phyloP scores from a whole-genome alignment of 1,140 invertebrate species.

The Panulirus ornatus region DNA sequence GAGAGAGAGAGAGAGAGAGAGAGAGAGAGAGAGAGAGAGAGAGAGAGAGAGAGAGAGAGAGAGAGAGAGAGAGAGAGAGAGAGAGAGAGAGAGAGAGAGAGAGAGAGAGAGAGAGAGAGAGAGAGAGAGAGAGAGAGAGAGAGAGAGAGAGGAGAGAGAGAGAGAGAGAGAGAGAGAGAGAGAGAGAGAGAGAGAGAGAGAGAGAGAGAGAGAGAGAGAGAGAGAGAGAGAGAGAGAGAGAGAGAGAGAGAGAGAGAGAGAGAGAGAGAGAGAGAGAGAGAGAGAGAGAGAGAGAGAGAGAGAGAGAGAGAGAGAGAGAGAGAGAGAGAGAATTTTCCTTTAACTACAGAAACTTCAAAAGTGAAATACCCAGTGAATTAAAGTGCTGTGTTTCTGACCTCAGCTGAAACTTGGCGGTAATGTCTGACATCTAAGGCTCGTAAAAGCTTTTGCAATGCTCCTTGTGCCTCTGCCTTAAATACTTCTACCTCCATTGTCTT shows the following conservation, averaged over 20 bases:
- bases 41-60: too few species aligned
- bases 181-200: neutral
- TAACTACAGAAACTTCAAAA: neutral
- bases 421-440: neutral
- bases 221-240: neutral
- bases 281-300: neutral
- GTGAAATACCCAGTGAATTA: neutral
- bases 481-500: neutral
- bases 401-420: neutral
- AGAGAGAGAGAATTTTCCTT: too few species aligned
- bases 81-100: neutral
- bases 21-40: neutral
- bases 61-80: too few species aligned
- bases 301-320: neutral
- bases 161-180: neutral
- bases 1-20: neutral
- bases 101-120: neutral
- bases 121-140: neutral
- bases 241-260: neutral
- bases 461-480: neutral
- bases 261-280: neutral
- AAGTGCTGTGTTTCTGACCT: neutral
- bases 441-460: constrained; percentile 7
- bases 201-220: neutral
- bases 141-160: neutral